Conservation (phyloP, 2,888 invertebrate species). For the Dorcus parallelipipedus region DNA sequence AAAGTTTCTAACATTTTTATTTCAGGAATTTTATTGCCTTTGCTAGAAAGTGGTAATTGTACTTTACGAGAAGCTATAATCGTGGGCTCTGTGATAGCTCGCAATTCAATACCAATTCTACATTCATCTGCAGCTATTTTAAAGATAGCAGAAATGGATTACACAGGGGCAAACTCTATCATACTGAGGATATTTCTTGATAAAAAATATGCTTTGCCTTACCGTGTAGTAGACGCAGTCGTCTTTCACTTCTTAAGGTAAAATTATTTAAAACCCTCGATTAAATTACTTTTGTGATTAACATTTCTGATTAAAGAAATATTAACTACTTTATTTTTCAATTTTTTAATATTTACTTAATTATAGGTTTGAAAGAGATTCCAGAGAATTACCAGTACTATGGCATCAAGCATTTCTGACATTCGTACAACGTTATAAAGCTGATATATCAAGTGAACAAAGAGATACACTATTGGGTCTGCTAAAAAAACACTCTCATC, state of each 20-base stretch:
- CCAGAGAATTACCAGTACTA: constrained; percentile 83
- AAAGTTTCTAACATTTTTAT: not conserved
- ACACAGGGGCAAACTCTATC: constrained; percentile 93
- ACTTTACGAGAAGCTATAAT: constrained; percentile 95
- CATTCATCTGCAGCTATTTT: constrained; percentile 94
- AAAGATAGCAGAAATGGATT: constrained; percentile 97
- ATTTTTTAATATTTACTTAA: not conserved
- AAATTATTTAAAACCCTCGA: not conserved
- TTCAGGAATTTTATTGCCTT: constrained; percentile 61
- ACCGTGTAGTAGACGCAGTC: constrained; percentile 89
- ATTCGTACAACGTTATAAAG: constrained; percentile 93
- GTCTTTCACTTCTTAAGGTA: constrained; percentile 93
- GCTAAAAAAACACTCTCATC: constrained; percentile 68
- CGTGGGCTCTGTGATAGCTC: constrained; percentile 85
- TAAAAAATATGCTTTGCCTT: constrained; percentile 97
- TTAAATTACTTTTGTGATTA: not conserved
- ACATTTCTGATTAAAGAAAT: no score
- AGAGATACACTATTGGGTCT: constrained; percentile 80
- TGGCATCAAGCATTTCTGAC: constrained; percentile 96
- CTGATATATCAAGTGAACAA: constrained; percentile 91
- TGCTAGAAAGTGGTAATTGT: constrained; percentile 86
- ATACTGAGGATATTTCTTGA: constrained; percentile 91
- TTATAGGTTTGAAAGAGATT: constrained; percentile 77
- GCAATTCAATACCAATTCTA: constrained; percentile 88
- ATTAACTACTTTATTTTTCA: no score